phyloP scores from a whole-genome alignment of 30 jellyfish, hydroid and myxozoan genomes.

The Cassiopea andromeda region DNA sequence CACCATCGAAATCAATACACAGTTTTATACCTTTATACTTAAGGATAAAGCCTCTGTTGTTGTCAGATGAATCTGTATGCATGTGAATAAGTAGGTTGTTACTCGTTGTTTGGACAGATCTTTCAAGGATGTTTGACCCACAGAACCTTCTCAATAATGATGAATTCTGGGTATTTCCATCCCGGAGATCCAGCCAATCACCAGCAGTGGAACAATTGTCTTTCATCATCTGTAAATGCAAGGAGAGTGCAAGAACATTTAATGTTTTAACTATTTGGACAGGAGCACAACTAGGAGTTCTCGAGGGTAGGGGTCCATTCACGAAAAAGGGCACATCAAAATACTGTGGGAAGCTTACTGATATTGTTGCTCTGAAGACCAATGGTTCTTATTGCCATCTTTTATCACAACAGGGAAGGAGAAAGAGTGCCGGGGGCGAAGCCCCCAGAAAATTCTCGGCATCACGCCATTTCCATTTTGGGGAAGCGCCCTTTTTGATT shows the following conservation, averaged over 20 bases:
- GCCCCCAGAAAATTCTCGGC: no score
- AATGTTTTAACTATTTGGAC: neutral
- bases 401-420: no score
- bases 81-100: slow-evolving; percentile 69
- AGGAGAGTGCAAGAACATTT: neutral
- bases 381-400: no score
- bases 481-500: no score
- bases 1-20: neutral
- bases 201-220: slow-evolving; percentile 71
- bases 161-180: slow-evolving; percentile 68
- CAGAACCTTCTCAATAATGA: slow-evolving; percentile 63
- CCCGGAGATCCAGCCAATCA: slow-evolving; percentile 75
- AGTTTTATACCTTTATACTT: slow-evolving; percentile 69
- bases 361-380: no score
- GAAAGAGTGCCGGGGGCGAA: no score
- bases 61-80: slow-evolving; percentile 74
- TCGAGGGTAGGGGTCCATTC: no score
- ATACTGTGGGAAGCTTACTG: no score
- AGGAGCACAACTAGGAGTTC: neutral
- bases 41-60: slow-evolving; percentile 81
- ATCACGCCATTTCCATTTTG: no score
- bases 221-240: slow-evolving; percentile 34
- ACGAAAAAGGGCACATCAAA: no score
- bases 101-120: slow-evolving; percentile 37
- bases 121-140: slow-evolving; percentile 49